These are phyloP conservation scores for Rapana venosa DNA, from an alignment of 2,888 invertebrate genomes.

Conservation along the genomic window DNA sequence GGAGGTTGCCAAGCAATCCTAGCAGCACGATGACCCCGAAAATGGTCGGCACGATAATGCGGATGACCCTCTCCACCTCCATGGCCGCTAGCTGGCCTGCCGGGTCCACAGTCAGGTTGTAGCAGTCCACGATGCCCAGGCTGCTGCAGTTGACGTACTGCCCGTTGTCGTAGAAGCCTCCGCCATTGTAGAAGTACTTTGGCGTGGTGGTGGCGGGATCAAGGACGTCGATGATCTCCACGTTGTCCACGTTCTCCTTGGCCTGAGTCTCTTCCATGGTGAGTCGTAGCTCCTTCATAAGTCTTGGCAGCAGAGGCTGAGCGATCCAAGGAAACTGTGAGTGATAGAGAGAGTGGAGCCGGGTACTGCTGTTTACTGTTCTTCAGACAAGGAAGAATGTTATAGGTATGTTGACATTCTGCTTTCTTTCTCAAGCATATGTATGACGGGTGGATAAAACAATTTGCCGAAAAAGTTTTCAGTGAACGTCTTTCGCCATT, in stretches of 20 bases:
- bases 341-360: not conserved
- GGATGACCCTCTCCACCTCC: conserved; percentile 58
- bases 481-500: too few species aligned
- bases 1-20: conserved; percentile 92
- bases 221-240: conserved; percentile 10
- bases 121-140: not conserved
- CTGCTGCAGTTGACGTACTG: conserved; percentile 13
- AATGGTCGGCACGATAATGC: conserved; percentile 81
- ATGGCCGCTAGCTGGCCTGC: not conserved
- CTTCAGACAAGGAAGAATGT: not conserved
- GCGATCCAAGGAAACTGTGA: not conserved
- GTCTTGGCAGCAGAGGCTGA: not conserved
- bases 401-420: not conserved
- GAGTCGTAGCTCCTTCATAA: not conserved
- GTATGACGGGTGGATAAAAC: too few species aligned
- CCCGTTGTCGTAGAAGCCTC: not conserved
- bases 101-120: conserved; percentile 2
- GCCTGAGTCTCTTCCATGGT: conserved; percentile 13
- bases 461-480: too few species aligned
- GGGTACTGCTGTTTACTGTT: not conserved
- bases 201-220: conserved; percentile 25
- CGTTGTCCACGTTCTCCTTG: conserved; percentile 29
- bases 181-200: not conserved
- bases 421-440: not conserved
- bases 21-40: conserved; percentile 92